phyloP scores from a whole-genome alignment of 2,888 invertebrate species.

The Nebria salina region DNA sequence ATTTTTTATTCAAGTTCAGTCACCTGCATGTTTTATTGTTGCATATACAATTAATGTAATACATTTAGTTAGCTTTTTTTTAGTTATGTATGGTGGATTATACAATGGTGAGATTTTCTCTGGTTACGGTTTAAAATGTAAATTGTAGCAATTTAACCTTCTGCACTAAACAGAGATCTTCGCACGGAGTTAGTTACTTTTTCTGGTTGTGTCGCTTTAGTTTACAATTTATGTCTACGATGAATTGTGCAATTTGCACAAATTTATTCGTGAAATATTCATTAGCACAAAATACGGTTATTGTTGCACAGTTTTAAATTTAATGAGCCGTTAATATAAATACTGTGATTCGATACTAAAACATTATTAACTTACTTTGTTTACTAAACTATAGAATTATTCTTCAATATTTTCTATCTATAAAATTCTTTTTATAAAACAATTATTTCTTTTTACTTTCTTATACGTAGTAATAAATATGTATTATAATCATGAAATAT shows the following conservation, averaged over 20 bases:
- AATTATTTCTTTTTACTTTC: too few relatives aligned
- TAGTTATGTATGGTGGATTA: background rate
- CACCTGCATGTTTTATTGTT: background rate
- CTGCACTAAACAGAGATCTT: background rate
- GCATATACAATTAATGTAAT: background rate
- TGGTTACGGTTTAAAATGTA: background rate
- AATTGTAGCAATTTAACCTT: slow-evolving; percentile 1
- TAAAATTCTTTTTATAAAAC: too few relatives aligned
- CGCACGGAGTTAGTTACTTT: background rate
- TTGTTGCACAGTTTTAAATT: too few relatives aligned
- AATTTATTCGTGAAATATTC: background rate
- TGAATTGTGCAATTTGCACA: background rate
- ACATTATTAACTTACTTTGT: too few relatives aligned
- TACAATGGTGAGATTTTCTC: slow-evolving; percentile 1
- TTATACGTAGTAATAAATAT: too few relatives aligned
- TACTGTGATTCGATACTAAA: too few relatives aligned
- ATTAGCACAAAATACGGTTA: background rate
- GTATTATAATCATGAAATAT: too few relatives aligned
- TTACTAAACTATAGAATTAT: too few relatives aligned
- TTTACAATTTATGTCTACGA: background rate
- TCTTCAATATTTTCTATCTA: too few relatives aligned
- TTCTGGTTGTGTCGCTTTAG: background rate
- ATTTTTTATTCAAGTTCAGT: background rate
- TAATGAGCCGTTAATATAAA: too few relatives aligned
- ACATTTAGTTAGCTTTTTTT: background rate